A percentile compares a stretch with the other conserved stretches of the same genome.
Conservation (phyloP, 2,888 invertebrate species). For the Scaptomyza polygonia region DNA sequence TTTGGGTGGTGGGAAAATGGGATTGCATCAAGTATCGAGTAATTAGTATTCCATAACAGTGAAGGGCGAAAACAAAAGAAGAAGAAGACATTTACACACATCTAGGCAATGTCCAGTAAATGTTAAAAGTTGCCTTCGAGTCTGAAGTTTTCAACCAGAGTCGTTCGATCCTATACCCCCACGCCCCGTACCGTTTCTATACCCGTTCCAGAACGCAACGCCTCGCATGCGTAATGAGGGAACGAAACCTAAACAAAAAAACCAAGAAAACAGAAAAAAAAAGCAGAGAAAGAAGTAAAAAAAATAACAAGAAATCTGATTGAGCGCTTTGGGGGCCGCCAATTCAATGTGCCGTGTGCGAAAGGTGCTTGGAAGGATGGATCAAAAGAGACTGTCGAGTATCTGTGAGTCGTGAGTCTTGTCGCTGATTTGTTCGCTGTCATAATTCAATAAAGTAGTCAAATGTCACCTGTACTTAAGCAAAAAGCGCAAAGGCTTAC, state of each 20-base stretch:
- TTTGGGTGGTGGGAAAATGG: too few relatives aligned
- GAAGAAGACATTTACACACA: constrained; percentile 81
- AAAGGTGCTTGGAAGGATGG: constrained; percentile 6
- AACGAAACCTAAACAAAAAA: constrained; percentile 3
- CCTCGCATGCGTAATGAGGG: constrained; percentile 70
- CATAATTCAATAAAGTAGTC: constrained; percentile 83
- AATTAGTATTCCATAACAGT: constrained; percentile 83
- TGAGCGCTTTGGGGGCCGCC: constrained; percentile 36
- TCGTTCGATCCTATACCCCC: constrained; percentile 6
- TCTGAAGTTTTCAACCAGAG: constrained; percentile 10
- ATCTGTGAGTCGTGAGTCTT: constrained; percentile 28
- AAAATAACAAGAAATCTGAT: constrained; percentile 24
- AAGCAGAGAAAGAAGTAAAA: constrained; percentile 4
- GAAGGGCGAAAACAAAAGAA: constrained; percentile 58
- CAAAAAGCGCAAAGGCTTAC: constrained; percentile 63
- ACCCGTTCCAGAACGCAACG: constrained; percentile 33
- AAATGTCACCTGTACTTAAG: constrained; percentile 66
- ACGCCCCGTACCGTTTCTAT: background rate
- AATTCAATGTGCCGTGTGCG: background rate
- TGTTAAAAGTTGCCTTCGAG: constrained; percentile 5
- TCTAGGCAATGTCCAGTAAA: constrained; percentile 32
- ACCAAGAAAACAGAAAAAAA: background rate
- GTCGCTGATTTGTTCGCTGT: constrained; percentile 82
- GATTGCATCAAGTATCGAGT: constrained; percentile 24
- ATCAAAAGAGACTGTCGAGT: background rate